phyloP scores from a whole-genome alignment of 2,888 invertebrate species.

The Pyrrhosoma nymphula region DNA sequence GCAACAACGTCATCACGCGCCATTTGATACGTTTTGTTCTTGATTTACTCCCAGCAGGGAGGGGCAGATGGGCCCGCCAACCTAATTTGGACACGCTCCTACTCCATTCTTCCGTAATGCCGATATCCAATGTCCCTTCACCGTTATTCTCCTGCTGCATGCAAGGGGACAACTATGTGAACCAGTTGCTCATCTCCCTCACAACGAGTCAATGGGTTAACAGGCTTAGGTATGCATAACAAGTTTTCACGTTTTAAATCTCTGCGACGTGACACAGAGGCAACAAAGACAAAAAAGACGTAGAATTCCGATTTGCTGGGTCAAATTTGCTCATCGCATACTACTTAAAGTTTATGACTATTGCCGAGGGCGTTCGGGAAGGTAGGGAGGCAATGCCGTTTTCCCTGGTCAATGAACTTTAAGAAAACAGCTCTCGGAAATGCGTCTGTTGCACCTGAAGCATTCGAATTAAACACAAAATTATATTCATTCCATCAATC shows the following conservation, averaged over 20 bases:
- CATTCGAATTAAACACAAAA: background rate
- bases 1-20: background rate
- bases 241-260: conserved; percentile 47
- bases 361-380: background rate
- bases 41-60: background rate
- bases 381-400: background rate
- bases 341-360: background rate
- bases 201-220: background rate
- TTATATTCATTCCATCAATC: background rate
- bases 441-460: background rate
- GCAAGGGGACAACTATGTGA: background rate
- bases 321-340: conserved; percentile 20
- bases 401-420: background rate
- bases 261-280: background rate
- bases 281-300: background rate
- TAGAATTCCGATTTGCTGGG: background rate
- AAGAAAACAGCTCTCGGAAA: background rate
- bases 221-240: background rate
- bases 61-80: background rate
- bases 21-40: background rate
- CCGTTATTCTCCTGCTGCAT: background rate
- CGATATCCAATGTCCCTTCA: background rate
- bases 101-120: background rate
- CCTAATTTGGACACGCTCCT: background rate
- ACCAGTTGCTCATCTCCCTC: background rate